Base-by-base conservation (phyloP, 2,888 invertebrate species). In the Troides helena region DNA sequence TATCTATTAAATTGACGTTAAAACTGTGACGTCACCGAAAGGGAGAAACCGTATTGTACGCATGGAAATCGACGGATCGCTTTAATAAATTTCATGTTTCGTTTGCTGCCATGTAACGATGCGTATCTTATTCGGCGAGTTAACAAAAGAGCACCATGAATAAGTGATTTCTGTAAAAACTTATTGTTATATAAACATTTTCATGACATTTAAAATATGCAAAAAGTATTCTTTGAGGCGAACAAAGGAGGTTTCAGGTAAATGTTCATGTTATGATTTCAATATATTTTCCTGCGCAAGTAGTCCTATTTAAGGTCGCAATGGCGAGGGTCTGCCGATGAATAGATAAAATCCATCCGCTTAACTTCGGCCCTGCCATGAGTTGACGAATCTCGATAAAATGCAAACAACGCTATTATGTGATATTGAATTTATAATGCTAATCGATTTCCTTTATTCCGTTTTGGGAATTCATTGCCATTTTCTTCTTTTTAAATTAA, bases 271-370 rank as follows among this genome's bases (percentile, higher is more conserved):
- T 89, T 90, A 87, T 90, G 89, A 89, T 90, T 91, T 90, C 89
- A 89, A 90, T 91, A 88, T 87, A 86, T 90, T 91, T 89, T 87
- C 86, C 84, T 83, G 84, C 77, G 84, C 86, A 87, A 91, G 88
- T 90, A 88, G 86, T 85, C 87, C 88, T 86, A 88, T 90, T 89
- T 86, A 87, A 80, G 78, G 78, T 80, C 78, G 80, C 78, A 80
- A 84, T 80, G 85, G 85, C 79, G 78, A 78, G 83, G 85, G 82
- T 81, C 83, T 80, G 79, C 74, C 87, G 85, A 87, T 90, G 90
- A 89, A 90, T 89, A 87, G 90, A 88, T 89, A 89, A 89, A 87
- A 88, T 87, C 85, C 85, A 88, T 85, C 86, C 83, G 82, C 84
- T 85, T 84, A 85, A 85, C 86, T 84, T 82, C 80, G 83, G 81